phyloP scores from a whole-genome alignment of 2,888 invertebrate species.

The Lasioglossum marginatum region DNA sequence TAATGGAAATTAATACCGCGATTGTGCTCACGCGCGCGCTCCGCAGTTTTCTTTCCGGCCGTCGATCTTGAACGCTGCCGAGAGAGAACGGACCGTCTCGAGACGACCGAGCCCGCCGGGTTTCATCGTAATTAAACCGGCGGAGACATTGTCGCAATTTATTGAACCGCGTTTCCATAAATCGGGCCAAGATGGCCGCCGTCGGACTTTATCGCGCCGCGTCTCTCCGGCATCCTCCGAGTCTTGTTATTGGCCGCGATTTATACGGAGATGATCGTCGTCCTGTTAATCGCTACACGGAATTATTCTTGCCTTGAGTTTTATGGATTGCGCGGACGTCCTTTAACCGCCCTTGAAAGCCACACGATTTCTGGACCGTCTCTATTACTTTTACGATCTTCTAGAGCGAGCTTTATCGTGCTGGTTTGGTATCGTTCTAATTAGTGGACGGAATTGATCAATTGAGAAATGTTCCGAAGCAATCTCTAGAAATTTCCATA shows the following conservation, averaged over 20 bases:
- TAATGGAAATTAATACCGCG: slow-evolving; percentile 78
- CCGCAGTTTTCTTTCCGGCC: slow-evolving; percentile 17
- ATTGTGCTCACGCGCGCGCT: slow-evolving; percentile 11
- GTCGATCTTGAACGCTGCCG: slow-evolving; percentile 12
- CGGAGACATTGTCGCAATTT: slow-evolving; percentile 27
- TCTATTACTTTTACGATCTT: background rate
- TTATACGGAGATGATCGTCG: background rate
- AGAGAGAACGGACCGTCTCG: background rate
- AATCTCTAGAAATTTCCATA: background rate
- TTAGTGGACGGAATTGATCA: background rate
- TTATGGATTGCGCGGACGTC: background rate
- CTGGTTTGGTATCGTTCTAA: background rate
- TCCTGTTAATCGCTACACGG: background rate
- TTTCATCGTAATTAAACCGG: slow-evolving; percentile 45
- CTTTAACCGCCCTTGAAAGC: background rate
- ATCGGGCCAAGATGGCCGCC: slow-evolving; percentile 18
- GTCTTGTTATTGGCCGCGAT: background rate
- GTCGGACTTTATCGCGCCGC: slow-evolving; percentile 16
- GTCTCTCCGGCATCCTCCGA: background rate
- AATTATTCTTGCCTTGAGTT: background rate
- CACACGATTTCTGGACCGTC: background rate
- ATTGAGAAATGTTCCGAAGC: background rate
- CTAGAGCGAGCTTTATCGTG: background rate
- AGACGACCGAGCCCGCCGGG: background rate
- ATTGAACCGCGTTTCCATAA: slow-evolving; percentile 15